Conservation (phyloP, 2,888 invertebrate genomes). For the Caenorhabditis japonica region DNA sequence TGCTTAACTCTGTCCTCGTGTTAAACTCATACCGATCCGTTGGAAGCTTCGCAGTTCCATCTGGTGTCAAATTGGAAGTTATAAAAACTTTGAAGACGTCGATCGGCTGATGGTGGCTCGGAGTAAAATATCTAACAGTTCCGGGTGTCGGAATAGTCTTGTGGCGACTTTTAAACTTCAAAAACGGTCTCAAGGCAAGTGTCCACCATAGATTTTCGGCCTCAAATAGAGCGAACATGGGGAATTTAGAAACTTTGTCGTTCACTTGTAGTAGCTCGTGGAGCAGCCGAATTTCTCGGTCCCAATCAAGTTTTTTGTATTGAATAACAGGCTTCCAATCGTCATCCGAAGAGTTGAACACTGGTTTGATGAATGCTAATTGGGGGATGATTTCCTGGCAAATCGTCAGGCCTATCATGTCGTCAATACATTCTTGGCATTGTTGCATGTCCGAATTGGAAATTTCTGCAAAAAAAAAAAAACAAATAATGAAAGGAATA, state of each 20-base stretch:
- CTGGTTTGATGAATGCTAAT: not conserved
- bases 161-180: no score
- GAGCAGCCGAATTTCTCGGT: not conserved
- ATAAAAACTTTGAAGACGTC: constrained; percentile 1
- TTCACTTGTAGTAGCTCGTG: not conserved
- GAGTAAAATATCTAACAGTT: not conserved
- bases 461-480: no score
- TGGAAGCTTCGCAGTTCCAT: not conserved
- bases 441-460: no score
- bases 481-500: no score
- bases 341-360: not conserved
- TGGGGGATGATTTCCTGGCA: constrained; percentile 8
- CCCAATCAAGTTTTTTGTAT: not conserved
- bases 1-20: no score
- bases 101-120: not conserved
- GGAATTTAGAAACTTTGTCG: not conserved
- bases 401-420: not conserved
- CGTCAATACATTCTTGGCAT: constrained; percentile 5
- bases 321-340: not conserved
- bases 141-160: no score
- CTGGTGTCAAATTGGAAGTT: not conserved
- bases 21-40: no score
- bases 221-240: not conserved
- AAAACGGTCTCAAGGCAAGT: not conserved
- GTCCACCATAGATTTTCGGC: not conserved